Base-by-base conservation (phyloP, 64 coral and sea anemone genomes). In the Montipora efflorescens region DNA sequence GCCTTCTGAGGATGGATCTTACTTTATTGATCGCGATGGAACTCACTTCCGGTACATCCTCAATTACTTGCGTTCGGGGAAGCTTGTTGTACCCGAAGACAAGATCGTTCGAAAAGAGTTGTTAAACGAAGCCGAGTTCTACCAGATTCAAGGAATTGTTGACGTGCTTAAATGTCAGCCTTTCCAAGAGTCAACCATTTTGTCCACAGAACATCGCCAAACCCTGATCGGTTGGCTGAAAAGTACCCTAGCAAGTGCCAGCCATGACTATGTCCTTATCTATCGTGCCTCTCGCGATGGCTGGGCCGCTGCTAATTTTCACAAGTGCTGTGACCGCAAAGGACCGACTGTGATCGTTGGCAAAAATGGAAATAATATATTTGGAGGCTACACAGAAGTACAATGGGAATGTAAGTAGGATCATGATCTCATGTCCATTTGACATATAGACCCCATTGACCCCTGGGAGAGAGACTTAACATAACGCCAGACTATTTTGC, bases 291-390 rank as follows among this genome's bases (percentile, higher is more conserved):
- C 68, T 23, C 68, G 68, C 20, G 68, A 71, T 14, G 68, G 68
- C 10, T 71, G 10, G 10, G 68, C 68, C 10, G 68, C 68, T 23
- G 18, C 23, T 47, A 13, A 53, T 20, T 95, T 95, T 72, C 82
- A 91, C 20, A n/a, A 15, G 5, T 44, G 8, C 18, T 95, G 94
- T 59, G 84, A 86, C 6, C 28, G 66, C 25, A 88, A 92, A 69
- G 94, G 94, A 0, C 90, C 90, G 2, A 95, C 94, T 47, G 25
- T 95, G 0, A 76, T 84, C 8, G 7, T 95, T 15, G 90, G 75
- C n/a, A 58, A 83, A 25, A 88, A 72, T 89, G 84, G 78, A 49
- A 95, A 91, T 82, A 77, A 82, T 15, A n/a, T 95, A 13, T 92
- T 92, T 82, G 94, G 94, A 4, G 94, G 94, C 45, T 88, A 50